A percentile compares a stretch with the other conserved stretches of the same genome.
Conservation (phyloP, 1,140 invertebrate species). For the Chrysomallon squamiferum region DNA sequence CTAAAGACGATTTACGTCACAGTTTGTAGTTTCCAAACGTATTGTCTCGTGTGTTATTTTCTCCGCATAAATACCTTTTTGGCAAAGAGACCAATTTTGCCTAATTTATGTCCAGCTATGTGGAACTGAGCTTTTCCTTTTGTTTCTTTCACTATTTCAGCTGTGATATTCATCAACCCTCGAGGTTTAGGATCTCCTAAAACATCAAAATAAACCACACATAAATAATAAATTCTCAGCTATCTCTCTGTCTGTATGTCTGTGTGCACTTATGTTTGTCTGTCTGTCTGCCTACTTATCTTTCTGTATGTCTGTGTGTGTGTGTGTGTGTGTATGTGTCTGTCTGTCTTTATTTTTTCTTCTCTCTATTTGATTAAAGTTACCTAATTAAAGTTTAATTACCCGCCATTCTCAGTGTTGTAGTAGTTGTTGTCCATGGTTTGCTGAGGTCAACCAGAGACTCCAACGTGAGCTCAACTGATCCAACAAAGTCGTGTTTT, state of each 20-base stretch:
- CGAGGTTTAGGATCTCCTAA: slow-evolving; percentile 34
- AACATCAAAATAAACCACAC: background rate
- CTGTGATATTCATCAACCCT: slow-evolving; percentile 33
- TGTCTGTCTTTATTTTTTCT: too few relatives aligned
- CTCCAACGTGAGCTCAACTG: slow-evolving; percentile 62
- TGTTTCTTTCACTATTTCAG: slow-evolving; percentile 26
- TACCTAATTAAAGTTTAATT: too few relatives aligned
- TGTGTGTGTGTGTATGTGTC: background rate
- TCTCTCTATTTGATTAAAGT: too few relatives aligned
- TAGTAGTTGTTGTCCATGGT: slow-evolving; percentile 9
- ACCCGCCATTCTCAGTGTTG: slow-evolving; percentile 15
- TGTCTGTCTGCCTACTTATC: too few relatives aligned
- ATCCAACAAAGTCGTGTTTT: slow-evolving; percentile 67
- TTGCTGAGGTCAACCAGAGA: slow-evolving; percentile 57
- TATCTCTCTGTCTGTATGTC: background rate
- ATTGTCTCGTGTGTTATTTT: too few relatives aligned
- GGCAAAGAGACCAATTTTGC: slow-evolving; percentile 28
- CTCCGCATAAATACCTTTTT: too few relatives aligned
- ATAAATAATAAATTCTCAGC: background rate
- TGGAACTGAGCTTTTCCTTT: slow-evolving; percentile 32
- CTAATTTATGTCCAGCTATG: slow-evolving; percentile 28
- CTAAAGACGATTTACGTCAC: too few relatives aligned
- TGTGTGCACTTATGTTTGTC: too few relatives aligned
- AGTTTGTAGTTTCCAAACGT: too few relatives aligned
- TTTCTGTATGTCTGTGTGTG: background rate